Percentiles rank a stretch among this genome's conserved stretches.
phyloP scores from a whole-genome alignment of 2,797 vertebrate species.

The Mico argentatus region DNA sequence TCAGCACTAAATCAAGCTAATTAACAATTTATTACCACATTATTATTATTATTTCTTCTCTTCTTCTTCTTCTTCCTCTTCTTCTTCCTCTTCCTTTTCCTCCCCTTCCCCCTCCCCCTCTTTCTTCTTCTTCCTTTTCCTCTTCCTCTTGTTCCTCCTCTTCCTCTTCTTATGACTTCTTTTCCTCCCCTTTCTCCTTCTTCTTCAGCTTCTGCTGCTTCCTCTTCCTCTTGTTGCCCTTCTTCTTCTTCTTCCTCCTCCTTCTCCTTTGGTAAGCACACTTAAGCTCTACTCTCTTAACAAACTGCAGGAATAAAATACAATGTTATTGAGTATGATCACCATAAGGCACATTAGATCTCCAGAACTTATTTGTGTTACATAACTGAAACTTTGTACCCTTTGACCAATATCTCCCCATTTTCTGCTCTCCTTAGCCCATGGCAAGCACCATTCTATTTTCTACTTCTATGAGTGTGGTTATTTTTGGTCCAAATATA shows the following conservation, averaged over 20 bases:
- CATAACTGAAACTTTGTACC: background rate
- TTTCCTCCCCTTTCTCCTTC: too few relatives aligned
- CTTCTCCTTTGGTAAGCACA: background rate
- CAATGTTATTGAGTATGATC: background rate
- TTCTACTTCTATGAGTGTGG: background rate
- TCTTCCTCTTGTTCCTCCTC: too few relatives aligned
- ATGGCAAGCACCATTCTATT: background rate
- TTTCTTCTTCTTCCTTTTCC: too few relatives aligned
- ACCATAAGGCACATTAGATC: too few relatives aligned
- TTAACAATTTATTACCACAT: background rate
- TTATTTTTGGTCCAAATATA: background rate
- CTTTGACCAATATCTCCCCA: background rate
- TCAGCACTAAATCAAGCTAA: background rate
- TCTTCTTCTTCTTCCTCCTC: background rate
- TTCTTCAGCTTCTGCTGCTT: too few relatives aligned
- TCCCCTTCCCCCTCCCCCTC: fast-evolving
- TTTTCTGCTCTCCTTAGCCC: background rate
- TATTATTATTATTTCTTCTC: too few relatives aligned
- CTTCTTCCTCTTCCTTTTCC: fast-evolving
- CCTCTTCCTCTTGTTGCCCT: too few relatives aligned
- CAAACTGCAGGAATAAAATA: background rate
- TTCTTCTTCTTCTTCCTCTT: fast-evolving
- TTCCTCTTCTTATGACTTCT: too few relatives aligned
- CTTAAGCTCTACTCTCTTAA: background rate
- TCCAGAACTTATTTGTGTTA: background rate